A percentile compares a stretch with the other conserved stretches of the same genome.
Conservation (phyloP, 2,888 invertebrate genomes). For the Noctua fimbriata region DNA sequence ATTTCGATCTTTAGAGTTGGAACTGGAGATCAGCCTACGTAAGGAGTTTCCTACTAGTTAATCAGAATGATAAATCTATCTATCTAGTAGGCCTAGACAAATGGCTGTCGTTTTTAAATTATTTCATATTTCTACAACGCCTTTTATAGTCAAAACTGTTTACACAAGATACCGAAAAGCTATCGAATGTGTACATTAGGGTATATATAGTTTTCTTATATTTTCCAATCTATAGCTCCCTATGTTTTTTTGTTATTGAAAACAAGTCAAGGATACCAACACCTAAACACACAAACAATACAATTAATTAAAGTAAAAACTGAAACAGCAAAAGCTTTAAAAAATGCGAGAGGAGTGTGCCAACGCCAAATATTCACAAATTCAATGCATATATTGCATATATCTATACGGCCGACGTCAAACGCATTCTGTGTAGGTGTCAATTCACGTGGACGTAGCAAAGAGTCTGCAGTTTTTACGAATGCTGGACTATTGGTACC, state of each 20-base stretch:
- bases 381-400: not conserved
- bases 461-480: not conserved
- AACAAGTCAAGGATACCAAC: not conserved
- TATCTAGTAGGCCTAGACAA: too few relatives aligned
- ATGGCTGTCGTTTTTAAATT: not conserved
- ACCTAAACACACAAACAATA: not conserved
- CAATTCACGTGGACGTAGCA: slow-evolving; percentile 10
- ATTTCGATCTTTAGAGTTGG: slow-evolving; percentile 30
- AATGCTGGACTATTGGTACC: not conserved
- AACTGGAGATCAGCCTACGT: not conserved
- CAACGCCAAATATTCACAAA: not conserved
- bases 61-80: slow-evolving; percentile 2
- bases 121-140: not conserved
- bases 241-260: not conserved
- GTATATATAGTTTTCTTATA: not conserved
- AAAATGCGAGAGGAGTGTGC: not conserved
- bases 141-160: not conserved
- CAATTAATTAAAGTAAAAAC: not conserved
- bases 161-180: not conserved
- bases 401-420: not conserved
- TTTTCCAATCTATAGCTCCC: not conserved
- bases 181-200: not conserved
- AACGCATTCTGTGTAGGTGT: slow-evolving; percentile 9
- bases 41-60: slow-evolving; percentile 2
- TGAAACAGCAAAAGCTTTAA: not conserved